A percentile compares a stretch with the other conserved stretches of the same genome.
Evolutionary conservation across 2,113 vertebrate species (phyloP).

Genomic region (Rhipidura dahli): DNA sequence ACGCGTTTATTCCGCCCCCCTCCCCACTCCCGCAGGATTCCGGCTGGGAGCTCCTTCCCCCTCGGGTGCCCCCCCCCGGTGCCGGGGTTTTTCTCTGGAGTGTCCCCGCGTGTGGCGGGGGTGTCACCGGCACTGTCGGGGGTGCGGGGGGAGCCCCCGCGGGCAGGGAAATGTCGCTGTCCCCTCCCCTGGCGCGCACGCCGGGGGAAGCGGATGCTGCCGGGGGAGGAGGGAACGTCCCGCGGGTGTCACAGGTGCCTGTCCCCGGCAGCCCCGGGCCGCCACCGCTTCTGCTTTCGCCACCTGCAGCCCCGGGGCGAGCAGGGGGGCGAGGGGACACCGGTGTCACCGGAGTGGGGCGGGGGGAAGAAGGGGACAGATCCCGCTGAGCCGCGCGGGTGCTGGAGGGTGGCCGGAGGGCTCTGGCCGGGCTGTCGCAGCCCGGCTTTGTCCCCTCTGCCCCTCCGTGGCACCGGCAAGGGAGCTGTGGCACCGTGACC

Average conservation of each 20-base stretch:
- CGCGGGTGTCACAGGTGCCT: background rate
- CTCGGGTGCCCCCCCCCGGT: background rate
- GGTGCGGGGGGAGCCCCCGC: background rate
- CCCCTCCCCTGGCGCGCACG: rapidly evolving
- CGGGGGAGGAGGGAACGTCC: background rate
- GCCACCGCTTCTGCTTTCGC: background rate
- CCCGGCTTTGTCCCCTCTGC: background rate
- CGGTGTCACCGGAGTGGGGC: rapidly evolving
- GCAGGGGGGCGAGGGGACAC: background rate
- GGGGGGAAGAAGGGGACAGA: background rate
- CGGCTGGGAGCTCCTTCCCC: background rate
- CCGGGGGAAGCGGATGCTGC: background rate
- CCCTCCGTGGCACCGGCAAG: rapidly evolving
- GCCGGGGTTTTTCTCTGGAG: rapidly evolving
- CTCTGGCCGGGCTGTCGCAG: background rate
- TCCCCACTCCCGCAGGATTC: background rate
- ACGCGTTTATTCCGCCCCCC: rapidly evolving
- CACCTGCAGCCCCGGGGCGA: rapidly evolving
- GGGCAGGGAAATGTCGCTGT: background rate
- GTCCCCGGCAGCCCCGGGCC: background rate
- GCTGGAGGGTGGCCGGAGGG: rapidly evolving
- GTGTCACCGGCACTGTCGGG: rapidly evolving
- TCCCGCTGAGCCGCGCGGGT: background rate
- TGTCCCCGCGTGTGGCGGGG: background rate
- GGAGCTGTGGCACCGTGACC: rapidly evolving